Percentiles rank a stretch among this genome's conserved stretches.
phyloP scores from a whole-genome alignment of 1,140 invertebrate genomes.

The Zaprionus camerounensis region DNA sequence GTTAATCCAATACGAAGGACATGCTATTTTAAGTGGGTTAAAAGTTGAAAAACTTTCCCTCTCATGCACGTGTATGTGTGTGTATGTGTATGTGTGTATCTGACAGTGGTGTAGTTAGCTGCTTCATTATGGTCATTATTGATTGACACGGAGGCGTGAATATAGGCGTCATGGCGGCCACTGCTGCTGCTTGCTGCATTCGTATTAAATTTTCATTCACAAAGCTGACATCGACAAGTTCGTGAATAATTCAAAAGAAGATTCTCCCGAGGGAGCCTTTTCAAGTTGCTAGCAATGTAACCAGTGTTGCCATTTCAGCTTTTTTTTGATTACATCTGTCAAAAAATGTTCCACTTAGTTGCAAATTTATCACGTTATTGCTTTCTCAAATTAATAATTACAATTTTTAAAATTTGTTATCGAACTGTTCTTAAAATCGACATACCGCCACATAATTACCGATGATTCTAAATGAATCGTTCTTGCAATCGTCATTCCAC shows the following conservation, averaged over 20 bases:
- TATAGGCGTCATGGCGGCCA: not conserved
- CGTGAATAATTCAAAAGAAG: slow-evolving; percentile 3
- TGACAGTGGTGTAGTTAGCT: slow-evolving; percentile 27
- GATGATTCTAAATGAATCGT: not conserved
- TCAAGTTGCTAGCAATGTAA: not conserved
- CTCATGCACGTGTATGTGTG: not conserved
- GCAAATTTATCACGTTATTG: no score
- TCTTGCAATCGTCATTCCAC: not conserved
- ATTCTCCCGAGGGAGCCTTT: not conserved
- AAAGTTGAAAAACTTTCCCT: slow-evolving; percentile 78
- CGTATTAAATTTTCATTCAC: slow-evolving; percentile 38
- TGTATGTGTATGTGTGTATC: not conserved
- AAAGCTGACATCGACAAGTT: not conserved
- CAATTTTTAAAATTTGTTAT: not conserved
- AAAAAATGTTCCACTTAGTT: no score
- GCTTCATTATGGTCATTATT: slow-evolving; percentile 54
- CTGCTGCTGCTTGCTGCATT: slow-evolving; percentile 5
- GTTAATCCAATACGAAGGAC: slow-evolving; percentile 79
- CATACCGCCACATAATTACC: not conserved
- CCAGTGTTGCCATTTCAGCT: not conserved
- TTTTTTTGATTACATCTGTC: no score
- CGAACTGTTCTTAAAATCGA: not conserved
- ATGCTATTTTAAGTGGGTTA: slow-evolving; percentile 83
- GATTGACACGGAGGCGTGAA: slow-evolving; percentile 60
- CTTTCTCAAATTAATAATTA: not conserved